Evolutionary conservation across 2,888 invertebrate species (phyloP).

Genomic region (Mythimna loreyi): DNA sequence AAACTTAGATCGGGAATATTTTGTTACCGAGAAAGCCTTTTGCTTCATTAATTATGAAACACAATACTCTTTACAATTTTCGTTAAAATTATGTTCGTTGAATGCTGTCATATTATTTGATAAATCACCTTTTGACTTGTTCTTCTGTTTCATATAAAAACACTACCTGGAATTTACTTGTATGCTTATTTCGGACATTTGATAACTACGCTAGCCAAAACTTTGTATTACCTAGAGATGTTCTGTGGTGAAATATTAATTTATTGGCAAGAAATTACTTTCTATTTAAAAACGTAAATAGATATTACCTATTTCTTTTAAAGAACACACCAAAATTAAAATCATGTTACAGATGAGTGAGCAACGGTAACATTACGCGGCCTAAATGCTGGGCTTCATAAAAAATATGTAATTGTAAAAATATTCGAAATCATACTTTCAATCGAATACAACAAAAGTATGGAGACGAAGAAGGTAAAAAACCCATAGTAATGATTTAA

Average conservation of each 20-base stretch:
- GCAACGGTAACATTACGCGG: constrained; percentile 43
- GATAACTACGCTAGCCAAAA: constrained; percentile 24
- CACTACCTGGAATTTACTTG: constrained; percentile 41
- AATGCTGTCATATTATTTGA: constrained; percentile 88
- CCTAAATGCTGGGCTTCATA: constrained; percentile 19
- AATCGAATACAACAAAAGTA: constrained; percentile 50
- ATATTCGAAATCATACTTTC: constrained; percentile 52
- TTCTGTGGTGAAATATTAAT: constrained; percentile 17
- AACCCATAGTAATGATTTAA: constrained; percentile 32
- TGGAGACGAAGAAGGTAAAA: constrained; percentile 30
- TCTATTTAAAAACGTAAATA: constrained; percentile 12
- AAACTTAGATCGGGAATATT: constrained; percentile 90
- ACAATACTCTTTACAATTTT: constrained; percentile 88
- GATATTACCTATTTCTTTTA: constrained; percentile 1
- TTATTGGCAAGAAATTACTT: constrained; percentile 13
- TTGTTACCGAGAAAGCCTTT: constrained; percentile 89
- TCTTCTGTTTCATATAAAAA: constrained; percentile 77
- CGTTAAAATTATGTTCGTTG: constrained; percentile 86
- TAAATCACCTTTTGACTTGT: constrained; percentile 78
- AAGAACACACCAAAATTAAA: constrained; percentile 32
- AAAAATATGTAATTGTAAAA: constrained; percentile 45
- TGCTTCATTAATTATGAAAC: constrained; percentile 91
- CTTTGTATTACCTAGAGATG: neutral
- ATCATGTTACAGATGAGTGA: constrained; percentile 54
- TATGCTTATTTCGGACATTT: constrained; percentile 23